Evolutionary conservation across 2,797 vertebrate genomes (phyloP).

Genomic region (Acrossocheilus wenchowensis): DNA sequence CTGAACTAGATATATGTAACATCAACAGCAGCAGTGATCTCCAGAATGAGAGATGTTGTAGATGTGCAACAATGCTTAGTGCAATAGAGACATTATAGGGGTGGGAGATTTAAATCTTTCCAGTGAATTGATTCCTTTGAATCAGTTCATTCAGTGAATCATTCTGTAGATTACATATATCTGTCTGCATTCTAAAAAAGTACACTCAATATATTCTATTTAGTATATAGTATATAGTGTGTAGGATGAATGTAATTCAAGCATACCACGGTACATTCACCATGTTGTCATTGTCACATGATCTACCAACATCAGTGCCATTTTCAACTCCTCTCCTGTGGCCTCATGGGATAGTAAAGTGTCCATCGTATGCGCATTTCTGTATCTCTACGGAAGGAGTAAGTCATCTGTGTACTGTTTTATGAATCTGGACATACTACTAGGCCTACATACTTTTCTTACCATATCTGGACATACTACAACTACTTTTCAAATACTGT

Average conservation of each 20-base stretch:
- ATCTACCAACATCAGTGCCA: not conserved
- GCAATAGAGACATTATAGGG: not conserved
- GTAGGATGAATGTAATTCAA: not conserved
- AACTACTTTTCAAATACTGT: not conserved
- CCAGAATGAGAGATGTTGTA: not conserved
- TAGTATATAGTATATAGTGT: not conserved
- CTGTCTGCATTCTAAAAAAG: not conserved
- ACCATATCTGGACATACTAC: not conserved
- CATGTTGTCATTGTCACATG: not conserved
- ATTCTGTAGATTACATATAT: not conserved
- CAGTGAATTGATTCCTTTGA: not conserved
- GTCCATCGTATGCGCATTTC: not conserved
- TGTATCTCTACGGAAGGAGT: not conserved
- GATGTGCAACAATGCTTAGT: not conserved
- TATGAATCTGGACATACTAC: not conserved
- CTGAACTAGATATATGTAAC: slow-evolving; percentile 27
- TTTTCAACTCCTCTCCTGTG: not conserved
- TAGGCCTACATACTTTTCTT: not conserved
- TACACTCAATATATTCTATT: not conserved
- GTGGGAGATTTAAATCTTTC: not conserved
- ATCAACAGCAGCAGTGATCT: slow-evolving; percentile 20
- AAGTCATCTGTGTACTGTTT: not conserved
- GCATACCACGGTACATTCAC: not conserved
- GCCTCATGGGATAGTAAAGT: not conserved
- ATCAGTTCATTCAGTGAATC: not conserved